Conservation (phyloP, 2,797 vertebrate genomes). For the Leucoraja ocellata region DNA sequence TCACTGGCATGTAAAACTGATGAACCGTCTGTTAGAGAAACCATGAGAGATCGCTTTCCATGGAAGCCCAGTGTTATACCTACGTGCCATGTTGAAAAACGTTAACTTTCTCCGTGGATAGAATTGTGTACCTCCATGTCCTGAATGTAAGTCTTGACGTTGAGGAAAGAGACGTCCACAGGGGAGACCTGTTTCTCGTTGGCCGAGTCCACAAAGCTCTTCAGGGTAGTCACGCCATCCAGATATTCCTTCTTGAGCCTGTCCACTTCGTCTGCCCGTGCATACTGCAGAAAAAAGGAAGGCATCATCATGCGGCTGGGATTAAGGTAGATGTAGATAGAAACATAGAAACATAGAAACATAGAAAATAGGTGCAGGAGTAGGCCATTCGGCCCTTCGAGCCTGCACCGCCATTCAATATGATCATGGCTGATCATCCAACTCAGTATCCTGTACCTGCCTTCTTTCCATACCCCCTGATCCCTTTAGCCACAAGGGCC, state of each 20-base stretch:
- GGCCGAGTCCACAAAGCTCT: conserved; percentile 75
- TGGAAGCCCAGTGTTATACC: background rate
- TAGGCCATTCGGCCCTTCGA: no score
- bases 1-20: background rate
- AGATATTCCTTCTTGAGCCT: conserved; percentile 81
- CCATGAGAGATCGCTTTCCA: no score
- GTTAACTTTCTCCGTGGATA: background rate
- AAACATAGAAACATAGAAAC: no score
- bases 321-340: background rate
- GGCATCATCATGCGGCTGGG: background rate
- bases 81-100: background rate
- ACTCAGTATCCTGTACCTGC: no score
- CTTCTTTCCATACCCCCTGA: no score
- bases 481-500: no score
- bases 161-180: conserved; percentile 82
- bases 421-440: no score
- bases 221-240: conserved; percentile 71
- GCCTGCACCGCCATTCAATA: no score
- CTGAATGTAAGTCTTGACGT: conserved; percentile 80
- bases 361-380: no score
- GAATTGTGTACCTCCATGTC: conserved; percentile 73
- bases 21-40: background rate
- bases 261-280: conserved; percentile 84
- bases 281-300: conserved; percentile 64
- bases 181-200: conserved; percentile 72